Evolutionary conservation across 2,888 invertebrate genomes (phyloP), one percentile per base, ranked within the genome.

Genomic region (Epirrita christyi): DNA sequence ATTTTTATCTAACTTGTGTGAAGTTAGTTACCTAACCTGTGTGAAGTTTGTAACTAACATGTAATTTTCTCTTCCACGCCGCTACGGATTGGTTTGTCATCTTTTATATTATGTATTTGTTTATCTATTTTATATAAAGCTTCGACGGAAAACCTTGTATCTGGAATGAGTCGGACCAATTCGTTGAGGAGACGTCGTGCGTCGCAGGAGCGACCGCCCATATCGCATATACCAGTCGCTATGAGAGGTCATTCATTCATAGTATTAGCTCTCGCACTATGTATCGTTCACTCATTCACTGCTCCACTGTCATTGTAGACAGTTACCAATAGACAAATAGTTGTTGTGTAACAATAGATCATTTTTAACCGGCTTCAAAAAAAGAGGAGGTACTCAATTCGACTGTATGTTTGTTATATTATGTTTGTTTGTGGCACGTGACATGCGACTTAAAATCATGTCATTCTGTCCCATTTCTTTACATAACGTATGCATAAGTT

Each of bases 161-260:
- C 83, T 0, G 87, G 87, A 0, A 51, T 86, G 0, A 85, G 80
- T 59, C 74, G 91, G 0, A 80, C 78, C 0, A 83, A 83, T 9
- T 91, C 91, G 0, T 54, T 90, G 55, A 66, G 91, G 0, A 62
- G 89, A 5, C 72, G 91, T 0, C 72, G 91, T 0, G 85, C 88
- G 0, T 92, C 92, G 4, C 91, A 91, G 61, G 92, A 92, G 61
- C 68, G 91, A 13, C 90, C 92, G 13, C 88, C 90, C 0, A 76
- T 85, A 6, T 89, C 90, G 1, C 91, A 92, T 29, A 92, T 92
- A 71, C 92, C 92, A 0, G 86, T 92, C 3, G 87, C 92, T 8
- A 86, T 86, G 83, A 82, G 87, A 84, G 88, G 88, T 88, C 63
- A 51, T 49, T 54, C 34, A 27, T 51, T 36, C 32, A 32, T 32